Percentiles rank a stretch among this genome's conserved stretches.
phyloP scores from a whole-genome alignment of 2,888 invertebrate species.

The Papilio elwesi region DNA sequence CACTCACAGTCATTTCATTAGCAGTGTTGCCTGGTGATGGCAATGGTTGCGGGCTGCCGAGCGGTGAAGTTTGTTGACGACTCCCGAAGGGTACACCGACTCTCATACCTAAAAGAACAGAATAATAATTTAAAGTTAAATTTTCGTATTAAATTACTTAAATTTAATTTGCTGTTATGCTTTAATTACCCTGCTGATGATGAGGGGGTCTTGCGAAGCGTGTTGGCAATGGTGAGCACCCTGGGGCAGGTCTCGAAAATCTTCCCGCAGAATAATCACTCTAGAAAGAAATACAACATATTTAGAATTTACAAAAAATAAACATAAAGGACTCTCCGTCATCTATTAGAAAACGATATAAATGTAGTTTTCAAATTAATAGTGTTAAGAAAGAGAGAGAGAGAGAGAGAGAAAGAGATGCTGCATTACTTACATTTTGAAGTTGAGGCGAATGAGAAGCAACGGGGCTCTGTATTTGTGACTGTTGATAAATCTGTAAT shows the following conservation, averaged over 20 bases:
- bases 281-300: conserved; percentile 49
- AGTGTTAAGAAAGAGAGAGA: too few species aligned
- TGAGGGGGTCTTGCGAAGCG: conserved; percentile 77
- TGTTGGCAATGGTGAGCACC: conserved; percentile 74
- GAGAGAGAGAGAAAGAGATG: too few species aligned
- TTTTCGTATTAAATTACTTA: background rate
- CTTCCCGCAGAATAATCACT: conserved; percentile 69
- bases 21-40: conserved; percentile 77
- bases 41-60: conserved; percentile 80
- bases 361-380: too few species aligned
- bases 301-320: background rate
- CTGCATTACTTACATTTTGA: conserved; percentile 67
- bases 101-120: conserved; percentile 67
- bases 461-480: conserved; percentile 79
- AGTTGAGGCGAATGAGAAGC: conserved; percentile 79
- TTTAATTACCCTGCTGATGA: conserved; percentile 71
- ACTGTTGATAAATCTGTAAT: conserved; percentile 78
- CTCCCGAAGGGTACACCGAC: conserved; percentile 75
- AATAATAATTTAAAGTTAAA: background rate
- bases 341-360: too few species aligned
- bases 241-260: conserved; percentile 74
- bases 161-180: background rate
- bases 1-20: conserved; percentile 75
- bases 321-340: too few species aligned
- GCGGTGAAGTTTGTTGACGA: conserved; percentile 77